Evolutionary conservation across 2,888 invertebrate genomes (phyloP), one percentile per base, ranked within the genome.

Genomic region (Lysandra bellargus): DNA sequence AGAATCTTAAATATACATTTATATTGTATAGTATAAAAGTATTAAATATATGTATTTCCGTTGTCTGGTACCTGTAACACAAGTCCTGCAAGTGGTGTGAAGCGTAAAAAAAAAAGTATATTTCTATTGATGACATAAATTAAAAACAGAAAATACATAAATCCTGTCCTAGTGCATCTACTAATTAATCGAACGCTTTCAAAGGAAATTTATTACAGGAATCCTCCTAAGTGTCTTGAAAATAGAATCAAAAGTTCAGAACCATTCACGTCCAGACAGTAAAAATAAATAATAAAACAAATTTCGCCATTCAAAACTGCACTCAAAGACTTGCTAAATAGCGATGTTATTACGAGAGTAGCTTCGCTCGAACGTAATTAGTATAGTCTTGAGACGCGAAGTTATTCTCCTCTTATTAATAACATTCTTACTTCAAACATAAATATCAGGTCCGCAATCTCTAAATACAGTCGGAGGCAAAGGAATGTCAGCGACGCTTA

Each of bases 341-440:
- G 82, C 83, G 74, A 57, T 72, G 60, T 60, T 57, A 79, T 78
- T 72, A 79, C 82, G 53, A 83, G 84, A 83, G 84, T 84, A 84
- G 81, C 83, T 33, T 80, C 79, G 80, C 78, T 80, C 80, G 80
- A 79, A 78, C 78, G 82, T 83, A 87, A 88, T 88, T 87, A 88
- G 86, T 85, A 82, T 82, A 84, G 84, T 82, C 82, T 83, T 82
- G 85, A 86, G 86, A 86, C 83, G 84, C 82, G 84, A 83, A 84
- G 83, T 82, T 82, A 80, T 78, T 75, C 72, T 86, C 82, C 80
- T 83, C 81, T 84, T 85, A 85, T 84, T 86, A 83, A 85, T 85
- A 82, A 83, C 83, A 87, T 85, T 85, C 85, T 84, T 84, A 83
- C 78, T 82, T 82, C 83, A 81, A 81, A 83, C 81, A 81, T 81